Conservation (phyloP, 1,140 invertebrate genomes). For the Berghia stephanieae region DNA sequence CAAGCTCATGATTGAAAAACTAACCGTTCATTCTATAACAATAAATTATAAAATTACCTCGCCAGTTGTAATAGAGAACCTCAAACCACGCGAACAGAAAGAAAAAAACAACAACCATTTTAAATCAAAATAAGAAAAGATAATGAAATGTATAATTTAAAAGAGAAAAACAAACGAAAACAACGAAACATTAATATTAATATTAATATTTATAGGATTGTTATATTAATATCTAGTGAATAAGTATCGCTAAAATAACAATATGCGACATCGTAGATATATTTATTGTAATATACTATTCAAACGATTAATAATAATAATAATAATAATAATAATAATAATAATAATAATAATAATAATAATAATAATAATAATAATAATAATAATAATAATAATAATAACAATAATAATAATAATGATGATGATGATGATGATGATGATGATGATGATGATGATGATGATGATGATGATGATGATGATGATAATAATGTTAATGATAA, state of each 20-base stretch:
- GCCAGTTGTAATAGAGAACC: background rate
- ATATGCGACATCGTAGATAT: conserved; percentile 9
- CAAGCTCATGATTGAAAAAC: too few relatives aligned
- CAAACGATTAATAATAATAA: conserved; percentile 14
- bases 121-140: too few relatives aligned
- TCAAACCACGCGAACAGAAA: too few relatives aligned
- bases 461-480: conserved; percentile 27
- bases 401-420: background rate
- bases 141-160: too few relatives aligned
- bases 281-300: conserved; percentile 5
- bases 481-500: background rate
- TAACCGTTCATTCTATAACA: conserved; percentile 5
- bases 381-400: conserved; percentile 14
- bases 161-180: too few relatives aligned
- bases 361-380: conserved; percentile 11
- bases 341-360: conserved; percentile 1
- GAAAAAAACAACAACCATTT: too few relatives aligned
- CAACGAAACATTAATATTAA: background rate
- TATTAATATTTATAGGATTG: conserved; percentile 8
- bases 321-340: conserved; percentile 6
- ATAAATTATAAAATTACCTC: background rate
- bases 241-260: background rate
- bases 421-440: too few relatives aligned
- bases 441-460: conserved; percentile 20
- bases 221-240: background rate